phyloP scores from a whole-genome alignment of 2,888 invertebrate genomes.

The Xanthia togata region DNA sequence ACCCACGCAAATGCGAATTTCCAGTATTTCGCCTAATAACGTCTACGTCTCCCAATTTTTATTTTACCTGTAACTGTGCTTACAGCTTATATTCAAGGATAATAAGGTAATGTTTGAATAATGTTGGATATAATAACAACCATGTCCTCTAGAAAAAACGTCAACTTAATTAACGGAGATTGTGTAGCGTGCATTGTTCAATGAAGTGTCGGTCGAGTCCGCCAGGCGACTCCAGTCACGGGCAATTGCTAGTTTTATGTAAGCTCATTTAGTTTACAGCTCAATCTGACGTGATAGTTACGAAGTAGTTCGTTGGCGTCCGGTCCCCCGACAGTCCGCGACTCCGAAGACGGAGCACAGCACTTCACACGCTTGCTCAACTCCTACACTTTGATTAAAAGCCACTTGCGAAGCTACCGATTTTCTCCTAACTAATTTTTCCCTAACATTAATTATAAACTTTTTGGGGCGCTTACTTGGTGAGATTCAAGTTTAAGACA shows the following conservation, averaged over 20 bases:
- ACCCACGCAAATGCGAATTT: conserved; percentile 62
- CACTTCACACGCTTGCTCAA: conserved; percentile 63
- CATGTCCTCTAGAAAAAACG: conserved; percentile 23
- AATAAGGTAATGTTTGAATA: conserved; percentile 22
- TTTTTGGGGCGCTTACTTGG: conserved; percentile 73
- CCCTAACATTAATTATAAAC: conserved; percentile 83
- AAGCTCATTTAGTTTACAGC: conserved; percentile 57
- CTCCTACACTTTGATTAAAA: conserved; percentile 78
- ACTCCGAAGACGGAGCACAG: conserved; percentile 43
- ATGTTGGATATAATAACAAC: conserved; percentile 14
- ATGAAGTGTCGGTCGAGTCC: conserved; percentile 22
- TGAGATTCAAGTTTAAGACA: conserved; percentile 71
- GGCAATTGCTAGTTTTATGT: conserved; percentile 50
- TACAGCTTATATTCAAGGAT: conserved; percentile 19
- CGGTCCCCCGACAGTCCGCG: conserved; percentile 46
- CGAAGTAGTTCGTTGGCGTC: conserved; percentile 51
- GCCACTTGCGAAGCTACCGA: conserved; percentile 74
- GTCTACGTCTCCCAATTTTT: conserved; percentile 40
- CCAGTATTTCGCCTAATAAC: conserved; percentile 55
- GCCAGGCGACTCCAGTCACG: conserved; percentile 25
- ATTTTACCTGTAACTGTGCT: conserved; percentile 27
- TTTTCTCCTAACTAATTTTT: conserved; percentile 77
- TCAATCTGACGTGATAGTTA: conserved; percentile 54
- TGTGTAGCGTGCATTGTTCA: conserved; percentile 9
- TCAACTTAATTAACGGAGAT: conserved; percentile 35